A percentile compares a stretch with the other conserved stretches of the same genome.
phyloP scores from a whole-genome alignment of 2,797 vertebrate genomes.

The Poeciliopsis infans region DNA sequence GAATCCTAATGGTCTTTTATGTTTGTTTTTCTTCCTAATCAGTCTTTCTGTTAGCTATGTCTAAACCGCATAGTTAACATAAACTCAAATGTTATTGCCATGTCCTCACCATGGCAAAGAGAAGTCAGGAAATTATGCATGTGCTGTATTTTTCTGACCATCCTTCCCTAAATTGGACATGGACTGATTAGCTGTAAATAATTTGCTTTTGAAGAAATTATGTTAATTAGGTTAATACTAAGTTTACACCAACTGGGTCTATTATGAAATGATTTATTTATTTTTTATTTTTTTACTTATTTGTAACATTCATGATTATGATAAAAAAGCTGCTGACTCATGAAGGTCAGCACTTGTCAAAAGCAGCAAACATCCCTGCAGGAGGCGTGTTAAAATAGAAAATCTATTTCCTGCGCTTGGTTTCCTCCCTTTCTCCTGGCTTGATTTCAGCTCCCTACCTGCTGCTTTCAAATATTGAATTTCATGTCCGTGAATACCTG shows the following conservation, averaged over 20 bases:
- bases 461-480: conserved; percentile 28
- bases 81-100: background rate
- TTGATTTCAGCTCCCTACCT: conserved; percentile 22
- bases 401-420: background rate
- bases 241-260: background rate
- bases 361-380: background rate
- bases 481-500: conserved; percentile 12
- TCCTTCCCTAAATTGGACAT: background rate
- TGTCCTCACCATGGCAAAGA: background rate
- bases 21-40: background rate
- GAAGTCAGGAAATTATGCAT: background rate
- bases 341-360: conserved; percentile 24
- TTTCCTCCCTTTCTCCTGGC: conserved; percentile 16
- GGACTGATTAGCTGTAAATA: background rate
- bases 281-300: background rate
- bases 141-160: too few species aligned
- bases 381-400: background rate
- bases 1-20: background rate
- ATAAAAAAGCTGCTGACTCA: background rate
- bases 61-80: background rate
- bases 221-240: background rate
- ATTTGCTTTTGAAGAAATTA: background rate
- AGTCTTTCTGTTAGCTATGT: background rate
- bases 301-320: background rate
- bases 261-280: background rate